phyloP scores from a whole-genome alignment of 2,113 vertebrate genomes.

The Corythoichthys haematopterus region DNA sequence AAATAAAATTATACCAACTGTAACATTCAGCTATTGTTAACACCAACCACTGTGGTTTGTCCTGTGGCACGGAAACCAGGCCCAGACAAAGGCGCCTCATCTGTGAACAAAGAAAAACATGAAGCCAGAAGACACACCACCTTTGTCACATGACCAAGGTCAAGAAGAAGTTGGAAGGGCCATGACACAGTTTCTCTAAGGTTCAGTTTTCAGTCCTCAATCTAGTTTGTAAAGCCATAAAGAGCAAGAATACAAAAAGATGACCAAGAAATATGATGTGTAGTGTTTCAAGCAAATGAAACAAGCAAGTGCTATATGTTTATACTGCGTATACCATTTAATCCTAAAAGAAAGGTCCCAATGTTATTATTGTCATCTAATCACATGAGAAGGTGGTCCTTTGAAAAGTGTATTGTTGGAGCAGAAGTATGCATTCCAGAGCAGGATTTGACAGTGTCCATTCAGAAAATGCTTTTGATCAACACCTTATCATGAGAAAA shows the following conservation, averaged over 20 bases:
- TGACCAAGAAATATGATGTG: background rate
- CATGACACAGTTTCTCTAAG: slow-evolving; percentile 33
- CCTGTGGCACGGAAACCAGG: slow-evolving; percentile 18
- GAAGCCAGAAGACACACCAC: slow-evolving; percentile 36
- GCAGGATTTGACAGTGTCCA: background rate
- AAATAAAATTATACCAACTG: slow-evolving; percentile 32
- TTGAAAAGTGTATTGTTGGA: background rate
- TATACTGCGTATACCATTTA: too few species aligned
- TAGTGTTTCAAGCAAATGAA: background rate
- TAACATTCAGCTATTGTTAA: slow-evolving; percentile 59
- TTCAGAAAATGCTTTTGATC: background rate
- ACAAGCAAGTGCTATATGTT: background rate
- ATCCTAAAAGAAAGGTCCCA: too few species aligned
- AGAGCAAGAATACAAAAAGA: background rate
- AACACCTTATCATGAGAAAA: background rate
- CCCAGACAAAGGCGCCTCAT: slow-evolving; percentile 30
- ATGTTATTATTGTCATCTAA: background rate
- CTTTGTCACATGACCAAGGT: slow-evolving; percentile 55
- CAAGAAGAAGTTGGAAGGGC: slow-evolving; percentile 53
- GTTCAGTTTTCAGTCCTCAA: slow-evolving; percentile 3
- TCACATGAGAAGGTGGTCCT: background rate
- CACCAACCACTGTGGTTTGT: slow-evolving; percentile 36
- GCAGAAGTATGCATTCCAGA: background rate
- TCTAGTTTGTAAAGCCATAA: background rate
- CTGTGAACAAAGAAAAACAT: slow-evolving; percentile 42